phyloP scores from a whole-genome alignment of 2,888 invertebrate species.

The Molorchus minor region DNA sequence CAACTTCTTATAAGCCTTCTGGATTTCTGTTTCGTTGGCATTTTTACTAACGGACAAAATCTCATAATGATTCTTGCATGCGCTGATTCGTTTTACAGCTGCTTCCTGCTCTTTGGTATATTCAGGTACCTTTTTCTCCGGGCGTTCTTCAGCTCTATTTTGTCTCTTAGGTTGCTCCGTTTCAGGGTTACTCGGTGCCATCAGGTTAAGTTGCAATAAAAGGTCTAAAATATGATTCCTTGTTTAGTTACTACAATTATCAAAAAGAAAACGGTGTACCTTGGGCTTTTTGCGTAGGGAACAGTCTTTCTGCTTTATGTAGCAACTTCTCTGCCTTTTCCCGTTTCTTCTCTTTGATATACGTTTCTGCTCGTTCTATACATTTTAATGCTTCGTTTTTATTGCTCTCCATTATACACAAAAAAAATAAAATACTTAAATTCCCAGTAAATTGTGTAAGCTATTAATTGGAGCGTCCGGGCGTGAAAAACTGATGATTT shows the following conservation, averaged over 20 bases:
- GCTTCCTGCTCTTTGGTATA: constrained; percentile 81
- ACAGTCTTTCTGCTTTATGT: constrained; percentile 87
- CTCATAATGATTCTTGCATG: constrained; percentile 97
- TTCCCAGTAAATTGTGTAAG: too few relatives aligned
- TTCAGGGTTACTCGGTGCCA: constrained; percentile 63
- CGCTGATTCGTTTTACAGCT: constrained; percentile 71
- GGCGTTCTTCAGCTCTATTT: constrained; percentile 53
- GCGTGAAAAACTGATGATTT: too few relatives aligned
- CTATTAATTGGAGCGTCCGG: too few relatives aligned
- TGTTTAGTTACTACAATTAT: too few relatives aligned
- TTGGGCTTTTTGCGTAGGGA: constrained; percentile 85
- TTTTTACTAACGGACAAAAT: constrained; percentile 88
- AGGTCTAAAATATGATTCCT: constrained; percentile 63
- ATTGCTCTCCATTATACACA: constrained; percentile 90
- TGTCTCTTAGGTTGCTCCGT: constrained; percentile 58
- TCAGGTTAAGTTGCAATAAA: constrained; percentile 60
- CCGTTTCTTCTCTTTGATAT: constrained; percentile 76
- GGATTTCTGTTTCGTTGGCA: constrained; percentile 88
- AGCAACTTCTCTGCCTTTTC: constrained; percentile 91
- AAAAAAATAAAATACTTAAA: constrained; percentile 9
- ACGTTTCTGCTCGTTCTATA: constrained; percentile 83
- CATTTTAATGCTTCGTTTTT: constrained; percentile 93
- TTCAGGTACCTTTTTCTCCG: constrained; percentile 64
- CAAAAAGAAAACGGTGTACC: too few relatives aligned
- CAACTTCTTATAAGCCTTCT: constrained; percentile 91